Evolutionary conservation across 2,797 vertebrate species (phyloP).

Genomic region (Champsocephalus esox): DNA sequence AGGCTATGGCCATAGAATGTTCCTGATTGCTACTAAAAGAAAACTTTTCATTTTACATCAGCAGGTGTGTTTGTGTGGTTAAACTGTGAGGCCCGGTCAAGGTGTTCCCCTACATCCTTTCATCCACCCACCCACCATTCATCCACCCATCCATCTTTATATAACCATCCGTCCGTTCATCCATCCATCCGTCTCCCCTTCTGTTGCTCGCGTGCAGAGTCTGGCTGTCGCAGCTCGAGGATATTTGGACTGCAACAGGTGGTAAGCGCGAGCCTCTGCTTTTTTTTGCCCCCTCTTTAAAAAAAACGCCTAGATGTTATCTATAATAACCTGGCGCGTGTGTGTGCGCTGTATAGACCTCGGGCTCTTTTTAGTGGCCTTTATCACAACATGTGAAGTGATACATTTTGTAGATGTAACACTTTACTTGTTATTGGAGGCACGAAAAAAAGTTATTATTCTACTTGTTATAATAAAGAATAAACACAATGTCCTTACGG

Average conservation of each 20-base stretch:
- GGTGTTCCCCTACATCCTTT: slow-evolving; percentile 30
- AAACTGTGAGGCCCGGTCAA: slow-evolving; percentile 26
- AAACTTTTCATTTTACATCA: too few relatives aligned
- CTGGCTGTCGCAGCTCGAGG: slow-evolving; percentile 65
- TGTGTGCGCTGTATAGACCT: slow-evolving; percentile 10
- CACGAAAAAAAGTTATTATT: background rate
- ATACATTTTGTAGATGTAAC: background rate
- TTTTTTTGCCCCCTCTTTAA: slow-evolving; percentile 25
- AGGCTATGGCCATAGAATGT: background rate
- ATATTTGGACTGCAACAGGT: slow-evolving; percentile 87
- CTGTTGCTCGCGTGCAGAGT: slow-evolving; percentile 69
- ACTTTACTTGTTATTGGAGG: too few relatives aligned
- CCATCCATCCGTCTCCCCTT: slow-evolving; percentile 42
- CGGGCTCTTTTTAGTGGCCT: slow-evolving; percentile 22
- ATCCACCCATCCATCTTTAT: background rate
- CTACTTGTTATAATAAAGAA: background rate
- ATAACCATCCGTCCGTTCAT: background rate
- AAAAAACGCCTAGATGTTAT: slow-evolving; percentile 71
- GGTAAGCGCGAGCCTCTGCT: slow-evolving; percentile 75
- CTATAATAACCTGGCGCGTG: slow-evolving; percentile 52
- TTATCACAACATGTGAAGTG: slow-evolving; percentile 19
- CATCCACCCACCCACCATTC: slow-evolving; percentile 9
- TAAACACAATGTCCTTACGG: background rate
- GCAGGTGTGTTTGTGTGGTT: slow-evolving; percentile 51
- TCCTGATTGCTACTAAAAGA: background rate